These are phyloP conservation scores for Numida meleagris DNA, from an alignment of 2,113 vertebrate species.

Conservation along the genomic window DNA sequence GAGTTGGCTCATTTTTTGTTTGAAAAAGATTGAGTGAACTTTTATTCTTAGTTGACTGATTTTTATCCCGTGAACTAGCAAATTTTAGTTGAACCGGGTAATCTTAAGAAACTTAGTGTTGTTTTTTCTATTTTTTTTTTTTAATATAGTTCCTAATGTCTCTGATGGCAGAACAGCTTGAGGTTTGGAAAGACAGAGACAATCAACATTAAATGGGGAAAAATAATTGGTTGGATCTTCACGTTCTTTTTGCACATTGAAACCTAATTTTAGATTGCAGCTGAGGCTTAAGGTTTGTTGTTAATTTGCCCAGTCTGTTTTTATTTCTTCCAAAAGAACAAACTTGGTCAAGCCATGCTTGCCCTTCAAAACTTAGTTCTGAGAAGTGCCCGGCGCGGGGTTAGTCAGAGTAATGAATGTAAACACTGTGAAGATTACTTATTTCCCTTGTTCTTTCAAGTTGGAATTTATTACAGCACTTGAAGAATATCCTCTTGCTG, in stretches of 20 bases:
- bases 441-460: neutral
- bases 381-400: neutral
- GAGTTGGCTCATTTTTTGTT: neutral
- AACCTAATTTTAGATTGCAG: constrained; percentile 13
- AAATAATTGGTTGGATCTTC: constrained; percentile 25
- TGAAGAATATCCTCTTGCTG: constrained; percentile 15
- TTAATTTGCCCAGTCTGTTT: constrained; percentile 3
- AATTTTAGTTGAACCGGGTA: neutral
- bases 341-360: neutral
- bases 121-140: neutral
- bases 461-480: neutral
- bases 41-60: neutral
- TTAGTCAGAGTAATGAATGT: constrained; percentile 26
- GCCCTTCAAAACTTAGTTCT: constrained; percentile 3
- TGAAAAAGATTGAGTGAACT: neutral
- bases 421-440: constrained; percentile 28
- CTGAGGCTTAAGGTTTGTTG: constrained; percentile 2
- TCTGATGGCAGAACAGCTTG: neutral
- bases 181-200: neutral
- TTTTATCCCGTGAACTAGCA: neutral
- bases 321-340: neutral
- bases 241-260: neutral
- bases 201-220: neutral
- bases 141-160: neutral
- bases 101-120: neutral